Base-by-base conservation (phyloP, 2,113 vertebrate genomes). In the Cynocephalus volans region DNA sequence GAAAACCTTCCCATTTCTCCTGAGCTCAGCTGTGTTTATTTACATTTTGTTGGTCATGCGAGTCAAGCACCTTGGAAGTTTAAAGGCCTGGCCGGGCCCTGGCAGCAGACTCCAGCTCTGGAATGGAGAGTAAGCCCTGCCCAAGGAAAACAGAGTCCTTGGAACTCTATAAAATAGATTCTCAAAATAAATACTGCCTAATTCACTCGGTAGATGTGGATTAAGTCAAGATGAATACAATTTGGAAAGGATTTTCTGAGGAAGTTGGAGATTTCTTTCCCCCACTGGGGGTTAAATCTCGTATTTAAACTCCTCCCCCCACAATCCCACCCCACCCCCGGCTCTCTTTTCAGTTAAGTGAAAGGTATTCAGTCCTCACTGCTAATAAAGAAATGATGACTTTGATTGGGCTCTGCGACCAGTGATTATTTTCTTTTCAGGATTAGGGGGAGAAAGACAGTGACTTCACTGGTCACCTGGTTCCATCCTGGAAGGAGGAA, bases 21-120 rank as follows among this genome's bases (percentile, higher is more conserved):
- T 80, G 86, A 97, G 98, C 98, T 99, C 99, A 99, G 99, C 99
- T 99, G 99, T 99, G 99, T 99, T 99, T 99, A 99, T 99, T 99
- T 99, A 98, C 98, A 96, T 98, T 99, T 98, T 95, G 98, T 98
- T 98, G 98, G 98, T 98, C 98, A 96, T 98, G 98, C 98, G 98
- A 98, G 97, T 97, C 97, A 95, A 97, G 98, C 98, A 98, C 98
- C 98, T 98, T 97, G 98, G 97, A 98, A 98, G 82, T 52, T 97
- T 94, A 48, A 96, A 97, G 98, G 96, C 98, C 98, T 91, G 14
- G 93, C 93, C 56, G 94, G 97, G 97, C 97, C 97, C 97, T 97
- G 88, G 77, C 96, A 17, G 94, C 93, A 91, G 95, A 98, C 98
- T 91, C 97, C 97, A 96, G 96, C 94, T 85, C 98, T 92, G 97